Base-by-base conservation (phyloP, 2,888 invertebrate species). In the Tetanocera ferruginea region DNA sequence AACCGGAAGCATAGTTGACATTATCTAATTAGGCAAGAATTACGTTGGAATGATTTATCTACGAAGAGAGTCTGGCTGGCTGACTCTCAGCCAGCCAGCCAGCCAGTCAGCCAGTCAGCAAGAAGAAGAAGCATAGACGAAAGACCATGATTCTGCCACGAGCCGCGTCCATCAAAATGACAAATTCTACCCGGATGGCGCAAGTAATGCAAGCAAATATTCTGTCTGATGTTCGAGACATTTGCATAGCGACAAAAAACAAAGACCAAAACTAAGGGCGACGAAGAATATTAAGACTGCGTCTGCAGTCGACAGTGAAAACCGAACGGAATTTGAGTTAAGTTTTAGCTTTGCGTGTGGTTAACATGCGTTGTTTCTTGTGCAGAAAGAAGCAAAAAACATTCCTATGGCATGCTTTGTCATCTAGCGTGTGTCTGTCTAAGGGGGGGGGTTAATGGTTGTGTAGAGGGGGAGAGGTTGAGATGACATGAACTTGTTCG, bases 11-110 rank as follows among this genome's bases (percentile, higher is more conserved):
- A 34, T 3, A 64, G 80, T 80, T 81, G 83, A 83, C 83, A 81
- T 83, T 81, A 83, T 81, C 83, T 83, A 83, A 83, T 83, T 83
- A 83, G 81, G 81, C 80, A 77, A 66, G 77, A 77, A 81, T 79
- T 79, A 78, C 74, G 71, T 66, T 77, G 76, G 79, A 80, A 81
- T 81, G 81, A 80, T 81, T 81, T 81, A 81, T 81, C 57, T 79
- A 57, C 67, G 69, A 25, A 43, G 11, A 43, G 43, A 43, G 43
- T 31, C 5, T 4, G 31, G 3, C 31, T 31, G 19, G 8, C 64
- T 3, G 62, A 25, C 23, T 14, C 25, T 25, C 62, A 17, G 37
- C 31, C 14, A 28, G n/a, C 31, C 66, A 66, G n/a, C 17, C 55
- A 52, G 52, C 19, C 62, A 49, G 73, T 14, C 5, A 17, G 23